Evolutionary conservation across 64 coral and sea anemone species (phyloP).

Genomic region (Montipora cactus): DNA sequence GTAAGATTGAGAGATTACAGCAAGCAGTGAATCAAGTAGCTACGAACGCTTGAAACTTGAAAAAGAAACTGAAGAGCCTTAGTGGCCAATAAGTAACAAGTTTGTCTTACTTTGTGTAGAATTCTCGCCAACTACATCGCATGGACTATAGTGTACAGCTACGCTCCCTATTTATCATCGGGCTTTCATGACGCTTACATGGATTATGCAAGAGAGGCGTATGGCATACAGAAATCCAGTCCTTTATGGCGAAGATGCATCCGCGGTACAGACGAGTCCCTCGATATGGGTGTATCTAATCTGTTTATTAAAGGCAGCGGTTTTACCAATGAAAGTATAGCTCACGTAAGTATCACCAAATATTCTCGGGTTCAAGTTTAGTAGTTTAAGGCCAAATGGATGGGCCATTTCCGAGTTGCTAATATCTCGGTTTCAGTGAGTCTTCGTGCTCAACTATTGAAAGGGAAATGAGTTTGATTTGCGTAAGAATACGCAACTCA

Average conservation of each 20-base stretch:
- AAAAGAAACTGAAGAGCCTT: not conserved
- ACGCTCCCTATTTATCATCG: conserved; percentile 13
- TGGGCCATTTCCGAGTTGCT: no score
- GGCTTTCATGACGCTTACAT: conserved; percentile 24
- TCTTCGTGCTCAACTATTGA: no score
- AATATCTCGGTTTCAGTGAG: no score
- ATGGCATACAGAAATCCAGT: conserved; percentile 43
- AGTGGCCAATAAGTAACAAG: not conserved
- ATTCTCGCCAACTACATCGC: conserved; percentile 13
- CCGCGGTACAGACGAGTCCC: conserved; percentile 1
- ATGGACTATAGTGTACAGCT: not conserved
- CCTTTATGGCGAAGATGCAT: conserved; percentile 40
- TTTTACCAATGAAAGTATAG: conserved; percentile 40
- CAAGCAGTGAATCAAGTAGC: no score
- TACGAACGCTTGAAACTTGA: not conserved
- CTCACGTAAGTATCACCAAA: conserved; percentile 23
- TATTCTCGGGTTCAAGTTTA: not conserved
- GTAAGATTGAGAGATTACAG: not conserved
- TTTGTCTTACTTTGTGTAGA: not conserved
- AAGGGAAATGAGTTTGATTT: no score
- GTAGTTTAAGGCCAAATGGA: not conserved
- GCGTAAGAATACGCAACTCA: no score
- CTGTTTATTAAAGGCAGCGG: conserved; percentile 21
- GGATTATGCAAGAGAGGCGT: not conserved
- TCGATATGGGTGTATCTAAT: conserved; percentile 36